phyloP scores from a whole-genome alignment of 2,888 invertebrate genomes.

The Pseudoips prasinana region DNA sequence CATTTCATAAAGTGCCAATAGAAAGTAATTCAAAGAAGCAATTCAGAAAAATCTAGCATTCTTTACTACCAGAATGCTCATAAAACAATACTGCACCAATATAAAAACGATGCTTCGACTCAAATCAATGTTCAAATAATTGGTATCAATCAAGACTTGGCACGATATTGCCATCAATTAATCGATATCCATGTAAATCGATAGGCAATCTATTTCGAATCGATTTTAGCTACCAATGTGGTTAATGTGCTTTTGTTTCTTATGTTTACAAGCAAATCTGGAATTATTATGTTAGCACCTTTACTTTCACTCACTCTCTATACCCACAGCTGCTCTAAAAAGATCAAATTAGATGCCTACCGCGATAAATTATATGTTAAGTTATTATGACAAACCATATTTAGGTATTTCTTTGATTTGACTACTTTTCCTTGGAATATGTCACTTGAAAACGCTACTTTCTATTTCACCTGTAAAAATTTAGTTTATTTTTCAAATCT shows the following conservation, averaged over 20 bases:
- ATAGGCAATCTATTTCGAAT: slow-evolving; percentile 36
- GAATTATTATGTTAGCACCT: slow-evolving; percentile 23
- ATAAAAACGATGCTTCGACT: slow-evolving; percentile 9
- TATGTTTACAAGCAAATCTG: slow-evolving; percentile 23
- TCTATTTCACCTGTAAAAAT: too few relatives aligned
- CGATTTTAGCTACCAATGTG: slow-evolving; percentile 26
- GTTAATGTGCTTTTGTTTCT: slow-evolving; percentile 18
- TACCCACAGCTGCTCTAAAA: too few relatives aligned
- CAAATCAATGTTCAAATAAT: slow-evolving; percentile 22
- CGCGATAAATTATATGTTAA: too few relatives aligned
- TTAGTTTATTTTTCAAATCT: too few relatives aligned
- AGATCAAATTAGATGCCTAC: too few relatives aligned
- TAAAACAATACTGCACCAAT: slow-evolving; percentile 9
- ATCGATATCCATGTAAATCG: slow-evolving; percentile 22
- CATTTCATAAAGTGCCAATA: slow-evolving; percentile 10
- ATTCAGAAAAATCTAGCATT: slow-evolving; percentile 6
- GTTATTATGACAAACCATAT: too few relatives aligned
- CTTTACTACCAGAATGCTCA: slow-evolving; percentile 8
- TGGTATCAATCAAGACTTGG: slow-evolving; percentile 11
- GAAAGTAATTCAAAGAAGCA: slow-evolving; percentile 17
- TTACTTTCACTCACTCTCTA: slow-evolving; percentile 50
- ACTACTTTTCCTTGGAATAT: too few relatives aligned
- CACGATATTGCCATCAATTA: slow-evolving; percentile 21
- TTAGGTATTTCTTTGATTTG: too few relatives aligned
- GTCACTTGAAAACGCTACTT: too few relatives aligned